phyloP scores from a whole-genome alignment of 2,888 invertebrate genomes.

The Eupithecia insigniata region DNA sequence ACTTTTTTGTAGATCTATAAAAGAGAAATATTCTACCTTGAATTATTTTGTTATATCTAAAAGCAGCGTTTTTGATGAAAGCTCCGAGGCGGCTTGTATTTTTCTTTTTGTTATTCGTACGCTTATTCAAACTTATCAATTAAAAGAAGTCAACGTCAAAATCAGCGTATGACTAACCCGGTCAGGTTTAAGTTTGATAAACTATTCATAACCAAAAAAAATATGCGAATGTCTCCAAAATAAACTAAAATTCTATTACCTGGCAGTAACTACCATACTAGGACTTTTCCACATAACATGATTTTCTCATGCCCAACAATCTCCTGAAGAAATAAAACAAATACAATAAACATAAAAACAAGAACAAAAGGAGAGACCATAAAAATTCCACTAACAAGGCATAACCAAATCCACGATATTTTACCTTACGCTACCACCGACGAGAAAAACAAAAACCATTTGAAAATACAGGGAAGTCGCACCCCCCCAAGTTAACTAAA shows the following conservation, averaged over 20 bases:
- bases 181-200: not conserved
- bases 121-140: no score
- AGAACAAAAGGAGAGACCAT: not conserved
- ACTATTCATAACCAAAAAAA: not conserved
- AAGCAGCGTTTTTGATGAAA: no score
- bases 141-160: no score
- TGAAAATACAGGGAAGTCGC: slow-evolving; percentile 37
- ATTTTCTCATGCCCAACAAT: not conserved
- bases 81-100: no score
- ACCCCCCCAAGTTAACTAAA: slow-evolving; percentile 46
- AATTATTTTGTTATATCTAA: no score
- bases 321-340: slow-evolving; percentile 8
- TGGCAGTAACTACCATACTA: not conserved
- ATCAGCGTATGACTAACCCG: no score
- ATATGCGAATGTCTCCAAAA: not conserved
- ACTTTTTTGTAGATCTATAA: no score
- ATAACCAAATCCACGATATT: slow-evolving; percentile 20
- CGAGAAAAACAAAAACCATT: slow-evolving; percentile 35
- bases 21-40: no score
- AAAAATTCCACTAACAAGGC: slow-evolving; percentile 19
- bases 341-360: slow-evolving; percentile 9
- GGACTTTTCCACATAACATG: not conserved
- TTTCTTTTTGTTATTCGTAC: no score
- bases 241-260: not conserved
- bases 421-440: slow-evolving; percentile 16